These are phyloP conservation scores for Pseudorectes ferrugineus DNA, from an alignment of 2,113 vertebrate species.

Conservation along the genomic window DNA sequence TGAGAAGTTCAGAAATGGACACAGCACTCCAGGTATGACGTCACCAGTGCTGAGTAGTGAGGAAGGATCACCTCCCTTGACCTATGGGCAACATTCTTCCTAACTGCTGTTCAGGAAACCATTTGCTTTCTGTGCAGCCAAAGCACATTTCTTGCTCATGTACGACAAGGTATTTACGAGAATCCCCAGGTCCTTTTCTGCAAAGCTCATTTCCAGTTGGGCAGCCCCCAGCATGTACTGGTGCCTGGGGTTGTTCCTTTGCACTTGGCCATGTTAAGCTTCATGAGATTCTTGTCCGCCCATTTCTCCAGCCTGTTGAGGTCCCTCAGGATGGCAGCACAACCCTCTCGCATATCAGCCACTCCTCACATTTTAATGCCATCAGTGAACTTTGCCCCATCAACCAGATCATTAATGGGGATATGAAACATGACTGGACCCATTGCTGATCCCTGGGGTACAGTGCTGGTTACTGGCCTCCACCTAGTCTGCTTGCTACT, in stretches of 20 bases:
- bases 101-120: neutral
- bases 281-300: neutral
- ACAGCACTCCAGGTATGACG: neutral
- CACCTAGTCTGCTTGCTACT: neutral
- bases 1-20: neutral
- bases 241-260: neutral
- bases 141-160: neutral
- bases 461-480: neutral
- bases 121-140: neutral
- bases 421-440: neutral
- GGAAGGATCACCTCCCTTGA: neutral
- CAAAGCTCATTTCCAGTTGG: neutral
- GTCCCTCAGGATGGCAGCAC: neutral
- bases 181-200: neutral
- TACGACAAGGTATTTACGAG: neutral
- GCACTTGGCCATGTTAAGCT: neutral
- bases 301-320: neutral
- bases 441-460: neutral
- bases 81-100: neutral
- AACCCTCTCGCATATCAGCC: fast-evolving
- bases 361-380: neutral
- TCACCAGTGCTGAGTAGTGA: neutral
- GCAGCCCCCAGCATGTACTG: neutral
- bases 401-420: neutral
- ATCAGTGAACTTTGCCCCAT: neutral